Evolutionary conservation across 2,113 vertebrate genomes (phyloP), one percentile per base, ranked within the genome.

Genomic region (Chelonoidis abingdonii): DNA sequence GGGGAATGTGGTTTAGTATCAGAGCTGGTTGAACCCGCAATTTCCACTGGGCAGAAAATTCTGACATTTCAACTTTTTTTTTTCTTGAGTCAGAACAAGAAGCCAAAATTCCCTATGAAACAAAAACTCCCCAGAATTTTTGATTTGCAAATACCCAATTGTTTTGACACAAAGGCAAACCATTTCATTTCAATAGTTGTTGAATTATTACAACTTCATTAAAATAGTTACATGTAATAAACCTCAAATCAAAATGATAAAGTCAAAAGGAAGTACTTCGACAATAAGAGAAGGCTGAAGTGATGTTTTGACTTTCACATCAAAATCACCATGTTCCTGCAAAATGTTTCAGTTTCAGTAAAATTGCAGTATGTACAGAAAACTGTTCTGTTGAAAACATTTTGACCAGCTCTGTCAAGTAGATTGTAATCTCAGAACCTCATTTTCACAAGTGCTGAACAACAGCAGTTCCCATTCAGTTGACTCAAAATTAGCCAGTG

Each of bases 1-100:
- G 14, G 56, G 21, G 89, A 92, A 35, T 52, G 27, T 76, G 9
- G 90, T 94, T 94, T 16, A 80, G 83, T 94, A 76, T 31, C 90
- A 38, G 22, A 75, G 35, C 81, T 91, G 52, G 24, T 82, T 50
- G 93, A 93, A 93, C 82, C 82, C 79, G 4, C 35, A 47, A 6
- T 89, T 92, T 19, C 88, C n/a, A 80, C 89, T 81, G 89, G 52
- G 69, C 92, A 29, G 27, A 14, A 44, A n/a, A 13, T 9, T 57
- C 21, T 80, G 62, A 35, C 22, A 72, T 69, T 90, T 89, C 82
- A 94, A 83, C 29, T 29, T 62, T 62, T 62, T 31, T n/a, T 8
- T 21, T n/a, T 92, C 25, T 17, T 49, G 10, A 44, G 53, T 91
- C 29, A 54, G 88, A 86, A 91, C 8, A 91, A 83, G 38, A 91